Percentiles rank a stretch among this genome's conserved stretches.
These are phyloP conservation scores for Trididemnum miniatum DNA, from an alignment of 23 tunicate species.

Conservation along the genomic window DNA sequence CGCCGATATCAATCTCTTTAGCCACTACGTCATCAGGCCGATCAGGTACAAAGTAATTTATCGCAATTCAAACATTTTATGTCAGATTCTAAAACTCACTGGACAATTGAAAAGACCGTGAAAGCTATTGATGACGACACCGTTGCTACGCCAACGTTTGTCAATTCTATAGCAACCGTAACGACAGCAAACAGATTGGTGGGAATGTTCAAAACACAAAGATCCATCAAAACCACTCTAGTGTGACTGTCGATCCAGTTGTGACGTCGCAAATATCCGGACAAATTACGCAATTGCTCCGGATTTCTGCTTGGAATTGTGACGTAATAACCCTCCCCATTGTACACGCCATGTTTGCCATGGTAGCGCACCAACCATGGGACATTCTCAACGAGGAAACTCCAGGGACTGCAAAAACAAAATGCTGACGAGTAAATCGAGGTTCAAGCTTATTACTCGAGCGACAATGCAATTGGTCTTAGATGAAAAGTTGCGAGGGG, in stretches of 20 bases:
- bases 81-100: too few relatives aligned
- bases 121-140: constrained; percentile 2
- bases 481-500: too few relatives aligned
- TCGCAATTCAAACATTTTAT: too few relatives aligned
- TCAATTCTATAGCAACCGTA: constrained; percentile 36
- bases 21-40: too few relatives aligned
- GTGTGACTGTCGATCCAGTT: constrained; percentile 65
- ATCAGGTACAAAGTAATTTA: too few relatives aligned
- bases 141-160: constrained; percentile 43
- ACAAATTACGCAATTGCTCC: neutral
- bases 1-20: too few relatives aligned
- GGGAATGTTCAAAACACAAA: constrained; percentile 39
- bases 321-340: constrained; percentile 65
- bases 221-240: constrained; percentile 46
- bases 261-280: constrained; percentile 8
- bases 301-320: constrained; percentile 6
- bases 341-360: constrained; percentile 56
- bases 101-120: too few relatives aligned
- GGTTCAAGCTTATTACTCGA: too few relatives aligned
- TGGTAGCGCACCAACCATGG: constrained; percentile 39
- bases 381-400: neutral
- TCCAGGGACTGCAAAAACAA: constrained; percentile 67
- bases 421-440: too few relatives aligned
- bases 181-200: constrained; percentile 29
- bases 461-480: too few relatives aligned